These are phyloP conservation scores for Perdix hodgsoniae DNA, from an alignment of 2,797 vertebrate genomes.

Conservation along the genomic window DNA sequence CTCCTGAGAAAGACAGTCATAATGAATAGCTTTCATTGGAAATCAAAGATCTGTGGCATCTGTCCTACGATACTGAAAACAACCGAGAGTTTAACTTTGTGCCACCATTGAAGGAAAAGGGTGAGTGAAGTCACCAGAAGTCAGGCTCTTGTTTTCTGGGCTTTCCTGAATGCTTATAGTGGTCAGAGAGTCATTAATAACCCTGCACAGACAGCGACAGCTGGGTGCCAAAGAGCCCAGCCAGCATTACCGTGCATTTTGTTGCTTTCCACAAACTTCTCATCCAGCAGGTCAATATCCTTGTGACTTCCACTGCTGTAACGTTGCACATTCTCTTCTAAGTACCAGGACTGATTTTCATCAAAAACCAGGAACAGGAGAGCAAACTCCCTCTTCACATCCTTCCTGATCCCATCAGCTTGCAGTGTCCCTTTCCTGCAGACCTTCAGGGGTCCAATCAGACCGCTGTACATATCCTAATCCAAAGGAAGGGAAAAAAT, in stretches of 20 bases:
- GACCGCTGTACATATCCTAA: slow-evolving; percentile 82
- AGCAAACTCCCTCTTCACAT: slow-evolving; percentile 78
- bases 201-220: rapidly evolving
- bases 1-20: background rate
- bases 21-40: background rate
- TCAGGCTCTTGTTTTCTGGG: background rate
- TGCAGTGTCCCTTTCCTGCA: slow-evolving; percentile 74
- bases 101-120: background rate
- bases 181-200: background rate
- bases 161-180: background rate
- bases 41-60: background rate
- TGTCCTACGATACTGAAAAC: background rate
- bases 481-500: background rate
- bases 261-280: slow-evolving; percentile 82
- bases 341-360: slow-evolving; percentile 84
- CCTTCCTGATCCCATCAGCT: slow-evolving; percentile 62
- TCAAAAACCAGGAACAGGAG: slow-evolving; percentile 84
- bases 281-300: slow-evolving; percentile 54
- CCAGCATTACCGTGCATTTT: slow-evolving; percentile 82
- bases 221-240: background rate
- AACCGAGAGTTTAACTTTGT: background rate
- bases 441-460: slow-evolving; percentile 79
- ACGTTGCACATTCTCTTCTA: slow-evolving; percentile 76
- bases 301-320: slow-evolving; percentile 48
- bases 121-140: background rate